phyloP scores from a whole-genome alignment of 1,140 invertebrate species.

The Samia ricini region DNA sequence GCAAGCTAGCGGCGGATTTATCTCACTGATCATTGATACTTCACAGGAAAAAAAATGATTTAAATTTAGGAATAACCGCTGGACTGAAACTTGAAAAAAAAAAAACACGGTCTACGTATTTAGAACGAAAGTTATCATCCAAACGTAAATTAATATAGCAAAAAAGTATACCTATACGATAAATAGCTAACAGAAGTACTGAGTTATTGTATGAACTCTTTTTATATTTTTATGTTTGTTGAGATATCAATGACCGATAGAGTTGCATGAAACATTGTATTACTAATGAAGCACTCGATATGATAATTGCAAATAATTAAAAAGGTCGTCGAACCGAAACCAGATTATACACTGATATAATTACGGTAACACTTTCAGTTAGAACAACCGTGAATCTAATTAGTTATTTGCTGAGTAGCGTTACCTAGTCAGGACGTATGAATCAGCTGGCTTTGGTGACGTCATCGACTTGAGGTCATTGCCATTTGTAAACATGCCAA shows the following conservation, averaged over 20 bases:
- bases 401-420: not conserved
- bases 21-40: too few species aligned
- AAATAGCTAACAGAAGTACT: not conserved
- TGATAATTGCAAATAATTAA: not conserved
- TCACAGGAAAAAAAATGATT: too few species aligned
- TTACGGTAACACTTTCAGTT: not conserved
- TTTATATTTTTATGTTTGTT: not conserved
- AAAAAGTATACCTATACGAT: too few species aligned
- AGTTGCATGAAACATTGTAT: not conserved
- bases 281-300: not conserved
- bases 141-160: too few species aligned
- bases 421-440: not conserved
- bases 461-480: constrained; percentile 11
- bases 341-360: not conserved
- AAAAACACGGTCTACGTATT: too few species aligned
- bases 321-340: not conserved
- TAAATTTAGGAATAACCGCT: too few species aligned
- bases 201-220: not conserved
- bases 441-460: not conserved
- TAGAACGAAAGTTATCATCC: too few species aligned
- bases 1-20: too few species aligned
- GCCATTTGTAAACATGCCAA: constrained; percentile 12
- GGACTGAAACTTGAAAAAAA: too few species aligned
- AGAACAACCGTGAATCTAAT: not conserved
- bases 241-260: not conserved